Conservation (phyloP, 2,797 vertebrate genomes). For the Antrozous pallidus region DNA sequence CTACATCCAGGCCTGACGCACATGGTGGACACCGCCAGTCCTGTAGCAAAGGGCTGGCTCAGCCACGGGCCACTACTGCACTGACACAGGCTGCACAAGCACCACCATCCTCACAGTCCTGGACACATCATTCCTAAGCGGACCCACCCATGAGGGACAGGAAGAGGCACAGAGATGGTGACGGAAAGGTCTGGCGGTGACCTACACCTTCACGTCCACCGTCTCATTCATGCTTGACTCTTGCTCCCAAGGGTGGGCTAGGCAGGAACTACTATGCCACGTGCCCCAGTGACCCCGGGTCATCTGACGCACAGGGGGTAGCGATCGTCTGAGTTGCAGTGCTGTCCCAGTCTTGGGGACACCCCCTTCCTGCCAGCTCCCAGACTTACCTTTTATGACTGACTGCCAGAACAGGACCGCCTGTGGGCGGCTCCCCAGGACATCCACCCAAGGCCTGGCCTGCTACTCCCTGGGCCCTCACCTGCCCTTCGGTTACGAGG, state of each 20-base stretch:
- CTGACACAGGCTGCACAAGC: not conserved
- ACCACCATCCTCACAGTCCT: too few species aligned
- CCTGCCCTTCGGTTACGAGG: not conserved
- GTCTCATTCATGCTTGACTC: too few species aligned
- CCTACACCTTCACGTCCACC: not conserved
- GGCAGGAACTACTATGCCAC: not conserved
- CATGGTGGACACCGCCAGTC: not conserved
- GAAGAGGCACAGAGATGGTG: not conserved
- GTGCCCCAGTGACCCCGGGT: not conserved
- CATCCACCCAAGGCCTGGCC: accelerated
- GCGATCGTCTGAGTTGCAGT: not conserved
- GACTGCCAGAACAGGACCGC: not conserved
- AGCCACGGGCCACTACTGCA: accelerated
- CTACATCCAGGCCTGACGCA: not conserved
- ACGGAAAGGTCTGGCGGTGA: not conserved
- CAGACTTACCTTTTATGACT: not conserved
- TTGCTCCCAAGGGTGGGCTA: not conserved
- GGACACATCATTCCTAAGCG: not conserved
- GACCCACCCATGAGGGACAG: not conserved
- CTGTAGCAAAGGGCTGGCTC: not conserved
- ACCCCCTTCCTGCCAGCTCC: not conserved
- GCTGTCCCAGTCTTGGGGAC: not conserved
- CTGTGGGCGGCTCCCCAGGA: not conserved
- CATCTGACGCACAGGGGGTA: not conserved
- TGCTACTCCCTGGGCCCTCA: not conserved